A percentile compares a stretch with the other conserved stretches of the same genome.
Evolutionary conservation across 2,888 invertebrate species (phyloP).

Genomic region (Papilio protenor): DNA sequence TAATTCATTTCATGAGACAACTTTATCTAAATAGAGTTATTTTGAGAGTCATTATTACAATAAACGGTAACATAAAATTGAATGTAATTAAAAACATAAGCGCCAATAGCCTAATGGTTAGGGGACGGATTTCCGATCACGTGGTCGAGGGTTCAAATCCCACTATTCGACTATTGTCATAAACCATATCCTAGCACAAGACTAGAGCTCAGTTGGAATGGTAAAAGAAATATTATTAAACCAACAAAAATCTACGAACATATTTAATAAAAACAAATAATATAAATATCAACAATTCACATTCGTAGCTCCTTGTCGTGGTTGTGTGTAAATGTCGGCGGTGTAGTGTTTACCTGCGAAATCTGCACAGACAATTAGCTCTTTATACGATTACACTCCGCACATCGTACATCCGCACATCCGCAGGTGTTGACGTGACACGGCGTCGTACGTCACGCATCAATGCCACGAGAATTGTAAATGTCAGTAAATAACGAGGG

Average conservation of each 20-base stretch:
- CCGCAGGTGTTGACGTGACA: constrained; percentile 69
- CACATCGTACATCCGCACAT: constrained; percentile 65
- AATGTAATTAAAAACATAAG: not conserved
- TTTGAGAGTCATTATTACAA: not conserved
- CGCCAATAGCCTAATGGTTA: no score
- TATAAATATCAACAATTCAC: constrained; percentile 13
- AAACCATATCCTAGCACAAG: no score
- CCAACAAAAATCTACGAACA: no score
- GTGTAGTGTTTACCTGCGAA: constrained; percentile 80
- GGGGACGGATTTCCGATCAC: no score
- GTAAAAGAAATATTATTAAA: no score
- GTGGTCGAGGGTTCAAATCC: no score
- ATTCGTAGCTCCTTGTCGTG: constrained; percentile 46
- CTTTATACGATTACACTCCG: constrained; percentile 77
- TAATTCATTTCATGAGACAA: not conserved
- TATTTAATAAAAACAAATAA: no score
- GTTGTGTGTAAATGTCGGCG: constrained; percentile 65
- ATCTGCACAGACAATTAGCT: constrained; percentile 83
- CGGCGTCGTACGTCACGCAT: constrained; percentile 54
- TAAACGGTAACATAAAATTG: not conserved
- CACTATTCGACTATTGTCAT: no score
- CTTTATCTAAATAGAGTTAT: not conserved
- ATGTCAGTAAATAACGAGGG: constrained; percentile 46
- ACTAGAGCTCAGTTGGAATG: no score
- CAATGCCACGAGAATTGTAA: constrained; percentile 44